Percentiles rank a stretch among this genome's conserved stretches.
phyloP scores from a whole-genome alignment of 2,888 invertebrate species.

The Cremastinae sp. region DNA sequence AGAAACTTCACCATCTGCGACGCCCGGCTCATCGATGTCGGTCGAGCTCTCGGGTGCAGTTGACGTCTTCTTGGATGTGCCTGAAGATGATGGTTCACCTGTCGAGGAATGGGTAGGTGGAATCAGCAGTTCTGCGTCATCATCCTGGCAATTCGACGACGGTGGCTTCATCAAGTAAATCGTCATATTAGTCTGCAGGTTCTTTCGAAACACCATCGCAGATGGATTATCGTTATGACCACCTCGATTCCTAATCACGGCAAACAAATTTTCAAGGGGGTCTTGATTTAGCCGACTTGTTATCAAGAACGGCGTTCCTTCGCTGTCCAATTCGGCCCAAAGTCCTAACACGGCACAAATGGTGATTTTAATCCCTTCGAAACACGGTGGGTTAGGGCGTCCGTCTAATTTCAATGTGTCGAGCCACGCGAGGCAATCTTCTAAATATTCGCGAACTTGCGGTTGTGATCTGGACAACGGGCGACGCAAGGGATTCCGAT shows the following conservation, averaged over 20 bases:
- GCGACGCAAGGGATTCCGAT: constrained; percentile 53
- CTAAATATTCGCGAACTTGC: constrained; percentile 56
- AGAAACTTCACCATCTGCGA: not conserved
- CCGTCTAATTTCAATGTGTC: constrained; percentile 48
- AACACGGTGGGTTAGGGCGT: constrained; percentile 60
- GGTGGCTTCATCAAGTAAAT: constrained; percentile 37
- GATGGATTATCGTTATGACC: constrained; percentile 59
- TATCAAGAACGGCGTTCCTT: constrained; percentile 56
- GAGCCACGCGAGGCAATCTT: constrained; percentile 50
- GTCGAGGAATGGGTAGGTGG: not conserved
- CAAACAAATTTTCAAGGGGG: constrained; percentile 65
- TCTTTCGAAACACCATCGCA: constrained; percentile 21
- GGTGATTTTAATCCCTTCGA: constrained; percentile 61
- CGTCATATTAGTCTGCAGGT: constrained; percentile 36
- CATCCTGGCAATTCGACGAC: constrained; percentile 38
- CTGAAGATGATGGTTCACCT: not conserved
- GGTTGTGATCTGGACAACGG: constrained; percentile 49
- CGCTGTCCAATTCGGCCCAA: constrained; percentile 59
- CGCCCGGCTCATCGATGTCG: constrained; percentile 6
- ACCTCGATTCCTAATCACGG: constrained; percentile 59
- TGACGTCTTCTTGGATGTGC: constrained; percentile 2
- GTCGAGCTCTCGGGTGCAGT: not conserved
- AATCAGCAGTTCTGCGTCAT: constrained; percentile 16
- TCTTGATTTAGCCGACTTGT: constrained; percentile 65
- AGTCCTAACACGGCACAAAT: constrained; percentile 61